A percentile compares a stretch with the other conserved stretches of the same genome.
Conservation (phyloP, 2,797 vertebrate genomes). For the Natrix natrix region DNA sequence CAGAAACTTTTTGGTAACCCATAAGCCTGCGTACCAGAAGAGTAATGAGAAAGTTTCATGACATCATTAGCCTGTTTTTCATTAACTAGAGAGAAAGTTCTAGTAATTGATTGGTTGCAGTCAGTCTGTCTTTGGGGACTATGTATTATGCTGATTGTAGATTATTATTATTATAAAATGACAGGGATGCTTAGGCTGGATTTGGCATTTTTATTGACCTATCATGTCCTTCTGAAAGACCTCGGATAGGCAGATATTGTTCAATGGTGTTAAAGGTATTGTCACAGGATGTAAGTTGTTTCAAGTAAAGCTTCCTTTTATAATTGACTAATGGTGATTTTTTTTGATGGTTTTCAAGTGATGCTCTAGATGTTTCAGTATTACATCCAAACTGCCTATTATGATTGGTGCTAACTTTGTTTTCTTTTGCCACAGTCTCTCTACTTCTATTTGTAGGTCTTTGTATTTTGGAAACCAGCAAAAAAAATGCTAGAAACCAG, state of each 20-base stretch:
- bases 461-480: neutral
- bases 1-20: neutral
- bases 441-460: neutral
- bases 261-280: neutral
- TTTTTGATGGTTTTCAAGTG: neutral
- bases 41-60: neutral
- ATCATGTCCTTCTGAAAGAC: neutral
- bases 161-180: neutral
- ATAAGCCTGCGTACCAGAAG: neutral
- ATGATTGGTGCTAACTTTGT: neutral
- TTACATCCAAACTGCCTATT: neutral
- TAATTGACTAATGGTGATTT: neutral
- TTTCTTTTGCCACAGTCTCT: neutral
- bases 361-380: neutral
- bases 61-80: neutral
- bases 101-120: neutral
- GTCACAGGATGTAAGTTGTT: neutral
- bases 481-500: neutral
- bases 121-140: neutral
- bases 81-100: neutral
- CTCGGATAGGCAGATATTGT: neutral
- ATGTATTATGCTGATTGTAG: neutral
- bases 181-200: neutral
- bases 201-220: neutral
- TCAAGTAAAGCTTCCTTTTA: neutral